Conservation (phyloP, 2,888 invertebrate species). For the Drosophila limbata region DNA sequence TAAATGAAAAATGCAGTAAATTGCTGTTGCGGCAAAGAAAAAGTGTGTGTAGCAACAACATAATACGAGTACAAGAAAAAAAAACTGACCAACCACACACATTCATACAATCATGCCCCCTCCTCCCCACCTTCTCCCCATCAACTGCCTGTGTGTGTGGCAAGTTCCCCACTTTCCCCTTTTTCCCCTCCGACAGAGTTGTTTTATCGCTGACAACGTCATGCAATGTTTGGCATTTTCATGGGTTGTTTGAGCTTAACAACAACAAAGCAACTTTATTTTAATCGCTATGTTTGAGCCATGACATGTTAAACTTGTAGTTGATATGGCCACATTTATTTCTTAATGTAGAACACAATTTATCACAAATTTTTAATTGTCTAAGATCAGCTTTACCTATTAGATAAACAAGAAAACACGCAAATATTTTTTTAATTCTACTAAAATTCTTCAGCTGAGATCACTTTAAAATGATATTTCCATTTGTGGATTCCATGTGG, state of each 20-base stretch:
- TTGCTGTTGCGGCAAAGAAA: constrained; percentile 69
- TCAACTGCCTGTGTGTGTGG: constrained; percentile 14
- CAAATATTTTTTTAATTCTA: neutral
- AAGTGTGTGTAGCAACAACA: constrained; percentile 53
- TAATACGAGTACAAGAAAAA: constrained; percentile 13
- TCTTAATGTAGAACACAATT: constrained; percentile 1
- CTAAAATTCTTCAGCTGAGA: no score
- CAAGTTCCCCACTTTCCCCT: constrained; percentile 2
- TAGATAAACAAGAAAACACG: neutral
- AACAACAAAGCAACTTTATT: constrained; percentile 41
- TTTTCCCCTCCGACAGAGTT: constrained; percentile 8
- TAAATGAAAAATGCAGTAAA: constrained; percentile 69
- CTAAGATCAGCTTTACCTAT: neutral
- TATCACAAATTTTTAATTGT: neutral
- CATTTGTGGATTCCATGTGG: neutral
- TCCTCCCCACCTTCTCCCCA: neutral
- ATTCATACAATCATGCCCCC: constrained; percentile 18
- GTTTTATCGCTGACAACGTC: constrained; percentile 61
- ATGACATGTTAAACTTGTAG: constrained; percentile 26
- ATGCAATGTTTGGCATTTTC: constrained; percentile 70
- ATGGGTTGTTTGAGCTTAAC: constrained; percentile 54
- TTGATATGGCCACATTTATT: constrained; percentile 10
- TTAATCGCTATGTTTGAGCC: constrained; percentile 39
- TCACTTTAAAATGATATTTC: neutral
- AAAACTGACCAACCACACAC: constrained; percentile 62